Evolutionary conservation across 2,888 invertebrate genomes (phyloP).

Genomic region (Parnassius orleans): DNA sequence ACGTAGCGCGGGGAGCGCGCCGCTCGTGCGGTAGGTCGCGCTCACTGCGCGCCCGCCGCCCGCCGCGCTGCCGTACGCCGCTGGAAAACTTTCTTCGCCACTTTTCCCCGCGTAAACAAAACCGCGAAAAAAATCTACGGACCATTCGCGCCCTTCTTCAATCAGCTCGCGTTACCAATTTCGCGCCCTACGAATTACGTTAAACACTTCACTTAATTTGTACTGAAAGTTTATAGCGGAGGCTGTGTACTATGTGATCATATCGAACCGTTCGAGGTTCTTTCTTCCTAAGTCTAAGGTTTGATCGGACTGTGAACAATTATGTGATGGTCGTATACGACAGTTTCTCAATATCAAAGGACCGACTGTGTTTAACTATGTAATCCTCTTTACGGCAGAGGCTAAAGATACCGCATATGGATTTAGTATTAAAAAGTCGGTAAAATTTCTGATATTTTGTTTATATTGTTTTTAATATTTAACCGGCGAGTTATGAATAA

Average conservation of each 20-base stretch:
- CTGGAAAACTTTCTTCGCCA: conserved; percentile 75
- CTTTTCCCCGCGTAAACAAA: conserved; percentile 76
- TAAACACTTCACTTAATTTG: not conserved
- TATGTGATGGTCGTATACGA: conserved; percentile 43
- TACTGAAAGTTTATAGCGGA: not conserved
- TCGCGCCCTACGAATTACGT: conserved; percentile 20
- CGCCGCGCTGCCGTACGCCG: conserved; percentile 44
- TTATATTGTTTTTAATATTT: not conserved
- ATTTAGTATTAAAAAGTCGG: conserved; percentile 79
- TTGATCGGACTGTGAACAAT: conserved; percentile 35
- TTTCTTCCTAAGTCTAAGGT: not conserved
- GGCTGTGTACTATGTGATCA: conserved; percentile 1
- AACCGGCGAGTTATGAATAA: not conserved
- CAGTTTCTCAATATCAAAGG: conserved; percentile 3
- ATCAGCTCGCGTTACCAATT: conserved; percentile 18
- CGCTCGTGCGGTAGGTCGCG: conserved; percentile 79
- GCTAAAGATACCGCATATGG: conserved; percentile 70
- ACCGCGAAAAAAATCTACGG: conserved; percentile 51
- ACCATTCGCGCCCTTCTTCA: conserved; percentile 49
- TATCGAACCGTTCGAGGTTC: not conserved
- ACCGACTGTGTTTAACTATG: conserved; percentile 46
- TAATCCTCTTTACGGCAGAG: conserved; percentile 58
- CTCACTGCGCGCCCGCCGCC: conserved; percentile 71
- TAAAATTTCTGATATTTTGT: conserved; percentile 57
- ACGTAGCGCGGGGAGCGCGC: conserved; percentile 66